Evolutionary conservation across 2,797 vertebrate species (phyloP).

Genomic region (Enteromius mattozi): DNA sequence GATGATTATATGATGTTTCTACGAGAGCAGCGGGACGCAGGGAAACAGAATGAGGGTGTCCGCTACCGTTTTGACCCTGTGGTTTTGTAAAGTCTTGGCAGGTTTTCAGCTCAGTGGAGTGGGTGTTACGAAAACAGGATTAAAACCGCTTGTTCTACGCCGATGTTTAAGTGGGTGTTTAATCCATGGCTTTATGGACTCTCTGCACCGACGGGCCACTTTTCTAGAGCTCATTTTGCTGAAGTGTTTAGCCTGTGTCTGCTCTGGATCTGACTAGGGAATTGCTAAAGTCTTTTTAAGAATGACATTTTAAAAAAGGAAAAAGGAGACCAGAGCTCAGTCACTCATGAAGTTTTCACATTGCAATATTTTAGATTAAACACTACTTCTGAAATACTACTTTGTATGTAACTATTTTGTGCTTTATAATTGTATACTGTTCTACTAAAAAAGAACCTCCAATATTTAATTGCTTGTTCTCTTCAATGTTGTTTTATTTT

Average conservation of each 20-base stretch:
- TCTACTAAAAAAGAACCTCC: neutral
- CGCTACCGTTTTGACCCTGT: slow-evolving; percentile 51
- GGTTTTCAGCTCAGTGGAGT: slow-evolving; percentile 55
- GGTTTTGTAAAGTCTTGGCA: slow-evolving; percentile 36
- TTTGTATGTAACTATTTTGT: neutral
- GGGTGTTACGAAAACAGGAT: slow-evolving; percentile 59
- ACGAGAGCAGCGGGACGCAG: slow-evolving; percentile 8
- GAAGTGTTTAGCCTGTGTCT: slow-evolving; percentile 13
- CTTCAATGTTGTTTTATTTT: neutral
- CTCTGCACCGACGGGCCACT: slow-evolving; percentile 12
- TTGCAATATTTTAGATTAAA: neutral
- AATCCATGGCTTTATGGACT: slow-evolving; percentile 57
- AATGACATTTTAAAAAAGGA: slow-evolving; percentile 60
- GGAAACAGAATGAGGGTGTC: slow-evolving; percentile 4
- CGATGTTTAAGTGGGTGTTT: slow-evolving; percentile 60
- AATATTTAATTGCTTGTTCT: neutral
- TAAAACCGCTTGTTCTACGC: slow-evolving; percentile 51
- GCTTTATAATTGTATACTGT: neutral
- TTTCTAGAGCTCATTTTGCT: slow-evolving; percentile 26
- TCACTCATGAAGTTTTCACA: neutral
- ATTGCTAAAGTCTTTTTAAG: slow-evolving; percentile 9
- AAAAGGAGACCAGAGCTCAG: neutral
- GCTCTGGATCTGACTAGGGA: slow-evolving; percentile 54
- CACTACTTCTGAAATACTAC: neutral
- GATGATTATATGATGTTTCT: slow-evolving; percentile 9